Evolutionary conservation across 2,888 invertebrate species (phyloP), one percentile per base, ranked within the genome.

Genomic region (Amphipoea oculea): DNA sequence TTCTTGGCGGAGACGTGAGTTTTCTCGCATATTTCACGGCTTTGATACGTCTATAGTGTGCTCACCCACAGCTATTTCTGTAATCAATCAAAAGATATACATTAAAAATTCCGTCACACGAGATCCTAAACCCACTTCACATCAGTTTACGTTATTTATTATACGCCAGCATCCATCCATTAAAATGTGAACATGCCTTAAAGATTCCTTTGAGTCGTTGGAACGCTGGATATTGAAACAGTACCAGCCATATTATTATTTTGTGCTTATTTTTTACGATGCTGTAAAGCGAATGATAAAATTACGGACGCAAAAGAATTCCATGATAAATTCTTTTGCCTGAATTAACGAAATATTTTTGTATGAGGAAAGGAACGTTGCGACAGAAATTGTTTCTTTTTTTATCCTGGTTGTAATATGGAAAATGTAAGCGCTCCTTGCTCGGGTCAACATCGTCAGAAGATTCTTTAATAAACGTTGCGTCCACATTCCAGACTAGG

Each of bases 271-370:
- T 57, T 82, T 81, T 87, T 78, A 79, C 51, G 78, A 83, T 14
- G 45, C 48, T 63, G n/a, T 69, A 60, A 77, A 83, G n/a, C n/a
- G 69, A 83, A 86, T 83, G 76, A 83, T 83, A 78, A 81, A 74
- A 63, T 76, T 76, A 77, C 79, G 63, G 45, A 84, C 45, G 73
- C 71, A 75, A 80, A 86, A 73, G 74, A 86, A 88, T 86, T 73
- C 73, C 20, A 73, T 71, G 62, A 60, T 60, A 81, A 66, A 71
- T 86, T 82, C 57, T 78, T 82, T 74, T 81, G 71, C 67, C 69
- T 45, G 62, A 78, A 77, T 65, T 71, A 66, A 66, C 62, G 14
- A 67, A 75, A 67, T 72, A 65, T 69, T 85, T 78, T 75, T 51
- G 69, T 76, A 66, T 51, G 29, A 66, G 71, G 48, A 65, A 76